Conservation (phyloP, 2,797 vertebrate genomes). For the Enteromius paludinosus region DNA sequence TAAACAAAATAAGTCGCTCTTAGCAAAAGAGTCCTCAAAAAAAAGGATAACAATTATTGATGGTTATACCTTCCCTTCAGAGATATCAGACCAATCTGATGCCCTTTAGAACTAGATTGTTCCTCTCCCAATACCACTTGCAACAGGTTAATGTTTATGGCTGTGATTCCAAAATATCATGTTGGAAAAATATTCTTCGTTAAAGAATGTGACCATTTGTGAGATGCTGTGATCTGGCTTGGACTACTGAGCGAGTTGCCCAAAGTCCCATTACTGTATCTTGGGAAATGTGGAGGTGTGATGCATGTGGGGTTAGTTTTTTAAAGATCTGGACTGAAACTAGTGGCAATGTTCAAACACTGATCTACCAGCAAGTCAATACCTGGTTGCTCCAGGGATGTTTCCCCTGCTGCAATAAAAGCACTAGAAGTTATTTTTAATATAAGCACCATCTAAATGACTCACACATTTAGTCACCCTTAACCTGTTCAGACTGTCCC, state of each 20-base stretch:
- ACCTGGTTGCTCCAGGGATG: neutral
- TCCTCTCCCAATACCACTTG: neutral
- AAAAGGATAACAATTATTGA: neutral
- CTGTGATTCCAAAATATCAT: neutral
- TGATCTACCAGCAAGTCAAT: neutral
- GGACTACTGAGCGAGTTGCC: conserved; percentile 9
- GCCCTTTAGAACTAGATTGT: neutral
- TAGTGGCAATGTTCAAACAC: neutral
- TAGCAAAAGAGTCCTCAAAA: neutral
- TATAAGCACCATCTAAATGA: neutral
- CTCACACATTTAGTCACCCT: neutral
- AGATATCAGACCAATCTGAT: neutral
- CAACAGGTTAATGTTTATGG: neutral
- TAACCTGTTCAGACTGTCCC: neutral
- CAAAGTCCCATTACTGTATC: neutral
- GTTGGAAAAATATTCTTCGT: neutral
- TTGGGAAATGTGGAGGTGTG: neutral
- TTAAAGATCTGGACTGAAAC: neutral
- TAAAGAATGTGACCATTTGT: neutral
- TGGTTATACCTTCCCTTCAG: neutral
- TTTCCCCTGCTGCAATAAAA: neutral
- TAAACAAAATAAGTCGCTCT: too few relatives aligned
- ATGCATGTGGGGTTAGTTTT: neutral
- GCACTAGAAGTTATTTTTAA: neutral
- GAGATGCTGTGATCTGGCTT: neutral